Evolutionary conservation across 2,888 invertebrate species (phyloP), one percentile per base, ranked within the genome.

Genomic region (Platycheirus rosarum): DNA sequence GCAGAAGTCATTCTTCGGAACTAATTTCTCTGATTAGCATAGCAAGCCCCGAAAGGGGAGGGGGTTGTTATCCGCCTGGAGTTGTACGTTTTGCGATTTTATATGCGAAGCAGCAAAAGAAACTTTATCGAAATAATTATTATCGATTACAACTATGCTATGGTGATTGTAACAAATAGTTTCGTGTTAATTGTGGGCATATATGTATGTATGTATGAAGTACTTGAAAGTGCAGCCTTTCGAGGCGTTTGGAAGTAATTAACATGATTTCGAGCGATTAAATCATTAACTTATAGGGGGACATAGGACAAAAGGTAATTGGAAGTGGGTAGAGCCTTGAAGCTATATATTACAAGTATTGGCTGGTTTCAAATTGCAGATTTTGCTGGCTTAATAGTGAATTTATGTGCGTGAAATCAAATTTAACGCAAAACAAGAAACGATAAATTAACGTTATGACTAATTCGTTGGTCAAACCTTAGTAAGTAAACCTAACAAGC

Each of bases 181-280:
- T 79, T 79, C 63, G 69, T 79, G 78, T 74, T 79, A 69, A 79
- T 74, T 69, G 63, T 60, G 44, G 29, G 60, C 60, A 60, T 44
- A 53, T 57, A n/a, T n/a, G n/a, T n/a, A n/a, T n/a, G n/a, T n/a
- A n/a, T n/a, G n/a, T n/a, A n/a, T n/a, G n/a, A n/a, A n/a, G n/a
- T n/a, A 77, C 57, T 71, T 40, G 46, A 35, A 14, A 69, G 68
- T 69, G 63, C 79, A 79, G 40, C 44, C 44, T 60, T 42, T 20
- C 29, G 44, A 60, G 18, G 26, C 60, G 44, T 29, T 60, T 60
- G 73, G 53, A 73, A 68, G 63, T 53, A 57, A 55, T 77, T 77
- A 76, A 70, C 51, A 55, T 49, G 62, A 48, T 62, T 76, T 70
- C 29, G 42, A 20, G 9, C 49, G 53, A 49, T 70, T 65, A 65